phyloP scores from a whole-genome alignment of 2,888 invertebrate genomes.

The Volucella inanis region DNA sequence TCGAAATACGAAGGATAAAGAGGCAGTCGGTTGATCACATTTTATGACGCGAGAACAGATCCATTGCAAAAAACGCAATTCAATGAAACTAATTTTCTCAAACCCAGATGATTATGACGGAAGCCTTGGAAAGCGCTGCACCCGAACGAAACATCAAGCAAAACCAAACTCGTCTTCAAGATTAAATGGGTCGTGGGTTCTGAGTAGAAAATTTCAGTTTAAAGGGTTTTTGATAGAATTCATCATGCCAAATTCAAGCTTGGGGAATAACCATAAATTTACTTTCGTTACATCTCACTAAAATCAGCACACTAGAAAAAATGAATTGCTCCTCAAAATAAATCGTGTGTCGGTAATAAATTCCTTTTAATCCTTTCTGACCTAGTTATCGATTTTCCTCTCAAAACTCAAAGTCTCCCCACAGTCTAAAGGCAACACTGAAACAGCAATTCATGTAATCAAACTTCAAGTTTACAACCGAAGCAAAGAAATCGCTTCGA shows the following conservation, averaged over 20 bases:
- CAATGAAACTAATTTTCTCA: too few species aligned
- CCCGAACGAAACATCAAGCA: too few species aligned
- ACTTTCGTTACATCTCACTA: slow-evolving; percentile 16
- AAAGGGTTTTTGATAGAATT: too few species aligned
- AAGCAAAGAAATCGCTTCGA: slow-evolving; percentile 46
- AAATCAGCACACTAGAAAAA: slow-evolving; percentile 11
- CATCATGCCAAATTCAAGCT: too few species aligned
- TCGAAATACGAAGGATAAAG: too few species aligned
- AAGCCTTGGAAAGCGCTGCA: too few species aligned
- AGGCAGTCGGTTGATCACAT: too few species aligned
- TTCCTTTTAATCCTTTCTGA: slow-evolving; percentile 52
- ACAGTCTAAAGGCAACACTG: neutral
- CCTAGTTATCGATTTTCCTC: slow-evolving; percentile 67
- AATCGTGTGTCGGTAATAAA: slow-evolving; percentile 16
- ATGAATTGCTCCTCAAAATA: neutral
- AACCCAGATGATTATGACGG: too few species aligned
- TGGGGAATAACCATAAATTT: too few species aligned
- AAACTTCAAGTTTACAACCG: slow-evolving; percentile 72
- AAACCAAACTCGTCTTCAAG: neutral
- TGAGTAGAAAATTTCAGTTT: too few species aligned
- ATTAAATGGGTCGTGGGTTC: slow-evolving; percentile 16
- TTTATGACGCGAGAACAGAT: too few species aligned
- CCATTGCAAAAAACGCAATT: too few species aligned
- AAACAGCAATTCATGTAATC: slow-evolving; percentile 39
- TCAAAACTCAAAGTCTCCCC: neutral